A percentile compares a stretch with the other conserved stretches of the same genome.
These are phyloP conservation scores for Pseudomyrmex sp. DNA, from an alignment of 1,140 invertebrate species.

Conservation along the genomic window DNA sequence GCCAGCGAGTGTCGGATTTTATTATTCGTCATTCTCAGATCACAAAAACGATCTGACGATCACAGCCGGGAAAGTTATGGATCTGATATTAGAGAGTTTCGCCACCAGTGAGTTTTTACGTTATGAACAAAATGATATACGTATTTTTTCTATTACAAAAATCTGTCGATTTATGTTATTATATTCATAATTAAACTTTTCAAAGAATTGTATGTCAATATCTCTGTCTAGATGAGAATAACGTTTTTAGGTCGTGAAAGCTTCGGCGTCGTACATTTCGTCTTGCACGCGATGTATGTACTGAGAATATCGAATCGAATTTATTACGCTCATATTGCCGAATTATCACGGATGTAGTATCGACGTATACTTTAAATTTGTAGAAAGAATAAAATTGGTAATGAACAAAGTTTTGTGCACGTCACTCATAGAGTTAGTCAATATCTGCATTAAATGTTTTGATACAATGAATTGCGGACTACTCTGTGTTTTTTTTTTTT, in stretches of 20 bases:
- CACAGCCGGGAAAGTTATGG: slow-evolving; percentile 58
- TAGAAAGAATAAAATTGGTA: slow-evolving; percentile 10
- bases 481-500: no score
- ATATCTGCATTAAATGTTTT: no score
- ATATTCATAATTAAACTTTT: no score
- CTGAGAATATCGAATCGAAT: slow-evolving; percentile 8
- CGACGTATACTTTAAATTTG: not conserved
- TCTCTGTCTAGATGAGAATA: not conserved
- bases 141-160: no score
- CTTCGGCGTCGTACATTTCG: slow-evolving; percentile 53
- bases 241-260: slow-evolving; percentile 48
- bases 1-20: slow-evolving; percentile 36
- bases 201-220: not conserved
- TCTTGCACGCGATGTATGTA: slow-evolving; percentile 46
- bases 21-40: slow-evolving; percentile 62
- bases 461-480: no score
- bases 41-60: slow-evolving; percentile 62
- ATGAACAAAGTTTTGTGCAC: not conserved
- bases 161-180: no score
- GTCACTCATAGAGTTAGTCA: not conserved
- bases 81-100: slow-evolving; percentile 59
- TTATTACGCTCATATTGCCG: not conserved
- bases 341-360: not conserved
- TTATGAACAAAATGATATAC: not conserved
- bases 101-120: slow-evolving; percentile 48